Evolutionary conservation across 2,888 invertebrate genomes (phyloP).

Genomic region (Ochropleura leucogaster): DNA sequence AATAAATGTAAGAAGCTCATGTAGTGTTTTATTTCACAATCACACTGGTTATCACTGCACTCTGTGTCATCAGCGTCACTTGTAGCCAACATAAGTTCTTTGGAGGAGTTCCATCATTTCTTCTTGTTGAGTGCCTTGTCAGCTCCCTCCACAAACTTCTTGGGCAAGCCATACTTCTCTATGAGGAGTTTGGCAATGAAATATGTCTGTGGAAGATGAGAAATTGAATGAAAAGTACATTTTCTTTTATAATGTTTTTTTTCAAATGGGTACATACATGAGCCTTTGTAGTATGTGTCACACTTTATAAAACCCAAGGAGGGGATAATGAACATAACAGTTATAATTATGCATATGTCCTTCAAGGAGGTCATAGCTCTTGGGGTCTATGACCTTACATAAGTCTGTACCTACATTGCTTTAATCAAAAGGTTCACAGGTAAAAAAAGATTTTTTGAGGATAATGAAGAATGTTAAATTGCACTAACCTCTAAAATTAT

Average conservation of each 20-base stretch:
- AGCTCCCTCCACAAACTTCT: constrained; percentile 93
- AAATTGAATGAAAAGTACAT: background rate
- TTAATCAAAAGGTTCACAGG: constrained; percentile 17
- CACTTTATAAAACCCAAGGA: background rate
- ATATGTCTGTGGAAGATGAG: constrained; percentile 80
- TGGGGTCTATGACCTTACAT: constrained; percentile 32
- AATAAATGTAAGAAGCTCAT: constrained; percentile 61
- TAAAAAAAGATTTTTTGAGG: constrained; percentile 7
- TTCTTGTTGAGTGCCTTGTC: constrained; percentile 94
- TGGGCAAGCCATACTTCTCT: constrained; percentile 94
- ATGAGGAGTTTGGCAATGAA: constrained; percentile 88
- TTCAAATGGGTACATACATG: background rate
- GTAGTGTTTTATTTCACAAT: constrained; percentile 61
- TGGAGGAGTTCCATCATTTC: constrained; percentile 72
- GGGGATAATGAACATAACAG: background rate
- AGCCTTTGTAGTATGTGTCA: background rate
- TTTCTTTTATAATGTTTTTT: background rate
- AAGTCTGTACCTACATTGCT: background rate
- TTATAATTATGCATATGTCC: background rate
- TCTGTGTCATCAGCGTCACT: constrained; percentile 58
- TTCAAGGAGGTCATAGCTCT: constrained; percentile 17
- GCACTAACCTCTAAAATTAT: background rate
- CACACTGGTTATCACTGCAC: constrained; percentile 58
- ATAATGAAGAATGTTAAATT: constrained; percentile 2
- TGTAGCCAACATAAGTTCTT: constrained; percentile 40